Evolutionary conservation across 1,140 invertebrate genomes (phyloP).

Genomic region (Matsumurasca onukii): DNA sequence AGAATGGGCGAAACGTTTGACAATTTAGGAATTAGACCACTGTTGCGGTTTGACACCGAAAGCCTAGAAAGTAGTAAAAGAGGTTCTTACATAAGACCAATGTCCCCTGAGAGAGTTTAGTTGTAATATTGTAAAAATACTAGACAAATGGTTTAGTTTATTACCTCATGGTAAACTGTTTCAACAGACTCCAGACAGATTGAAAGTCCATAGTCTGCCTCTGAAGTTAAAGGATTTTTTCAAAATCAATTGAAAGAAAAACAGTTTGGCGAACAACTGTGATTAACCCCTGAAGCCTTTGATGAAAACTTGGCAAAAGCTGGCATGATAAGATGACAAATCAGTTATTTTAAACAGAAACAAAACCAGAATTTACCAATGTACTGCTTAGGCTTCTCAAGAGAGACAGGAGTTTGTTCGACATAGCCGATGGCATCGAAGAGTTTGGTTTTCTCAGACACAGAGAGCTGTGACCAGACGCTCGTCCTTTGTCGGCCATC

Average conservation of each 20-base stretch:
- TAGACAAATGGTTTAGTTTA: no score
- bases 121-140: no score
- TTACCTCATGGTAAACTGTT: slow-evolving; percentile 77
- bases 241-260: slow-evolving; percentile 74
- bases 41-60: no score
- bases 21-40: no score
- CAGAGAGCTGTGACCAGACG: slow-evolving; percentile 65
- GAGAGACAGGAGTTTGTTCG: slow-evolving; percentile 48
- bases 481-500: slow-evolving; percentile 52
- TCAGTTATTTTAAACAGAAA: background rate
- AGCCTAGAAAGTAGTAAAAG: no score
- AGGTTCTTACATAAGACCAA: no score
- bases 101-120: no score
- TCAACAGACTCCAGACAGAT: slow-evolving; percentile 73
- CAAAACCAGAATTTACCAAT: slow-evolving; percentile 49
- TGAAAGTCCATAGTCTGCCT: slow-evolving; percentile 68
- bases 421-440: slow-evolving; percentile 61
- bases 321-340: no score
- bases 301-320: no score
- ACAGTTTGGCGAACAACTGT: no score
- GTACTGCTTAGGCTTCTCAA: slow-evolving; percentile 57
- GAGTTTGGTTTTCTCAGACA: slow-evolving; percentile 62
- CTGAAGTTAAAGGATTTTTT: slow-evolving; percentile 66
- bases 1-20: no score
- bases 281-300: no score